Evolutionary conservation across 2,888 invertebrate species (phyloP), one percentile per base, ranked within the genome.

Genomic region (Altica lythri): DNA sequence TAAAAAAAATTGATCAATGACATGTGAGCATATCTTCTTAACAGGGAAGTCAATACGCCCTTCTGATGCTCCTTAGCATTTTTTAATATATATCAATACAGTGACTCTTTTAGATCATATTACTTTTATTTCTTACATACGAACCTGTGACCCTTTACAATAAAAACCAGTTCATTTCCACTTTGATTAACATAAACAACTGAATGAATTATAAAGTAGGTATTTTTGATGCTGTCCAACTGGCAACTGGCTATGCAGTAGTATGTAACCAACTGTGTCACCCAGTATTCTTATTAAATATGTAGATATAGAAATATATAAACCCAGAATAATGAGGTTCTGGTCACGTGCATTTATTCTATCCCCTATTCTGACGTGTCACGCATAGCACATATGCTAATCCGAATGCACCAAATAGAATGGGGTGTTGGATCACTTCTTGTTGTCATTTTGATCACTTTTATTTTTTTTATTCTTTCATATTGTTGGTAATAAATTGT

Each of bases 261-360:
- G n/a, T n/a, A n/a, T n/a, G n/a, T n/a, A 14, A 14, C 16, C 16
- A 16, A 34, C 48, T 49, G 40, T 40, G 14, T 13, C 32, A 49
- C 38, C 29, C 38, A 22, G 30, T 40, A 40, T 49, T 40, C 49
- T 49, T 40, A 49, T 42, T 40, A 49, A 49, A 49, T 32, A 46
- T 46, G 35, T 35, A 40, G 40, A 40, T 22, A 40, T 25, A 13
- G 40, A 40, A 40, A 40, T 25, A 13, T 22, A 40, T 40, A 40
- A 35, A 42, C 42, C 49, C 42, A 40, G 40, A 35, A 35, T 18
- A 40, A 49, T 49, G 34, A 40, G 42, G 49, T 25, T 34, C 34
- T 49, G 49, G 49, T 42, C 49, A 49, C 49, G 49, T 49, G 49
- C 49, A 49, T 49, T 49, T 49, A 16, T 48, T 48, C 17, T 18